These are phyloP conservation scores for Amblyjoppa proteus DNA, from an alignment of 2,888 invertebrate species.

Conservation along the genomic window DNA sequence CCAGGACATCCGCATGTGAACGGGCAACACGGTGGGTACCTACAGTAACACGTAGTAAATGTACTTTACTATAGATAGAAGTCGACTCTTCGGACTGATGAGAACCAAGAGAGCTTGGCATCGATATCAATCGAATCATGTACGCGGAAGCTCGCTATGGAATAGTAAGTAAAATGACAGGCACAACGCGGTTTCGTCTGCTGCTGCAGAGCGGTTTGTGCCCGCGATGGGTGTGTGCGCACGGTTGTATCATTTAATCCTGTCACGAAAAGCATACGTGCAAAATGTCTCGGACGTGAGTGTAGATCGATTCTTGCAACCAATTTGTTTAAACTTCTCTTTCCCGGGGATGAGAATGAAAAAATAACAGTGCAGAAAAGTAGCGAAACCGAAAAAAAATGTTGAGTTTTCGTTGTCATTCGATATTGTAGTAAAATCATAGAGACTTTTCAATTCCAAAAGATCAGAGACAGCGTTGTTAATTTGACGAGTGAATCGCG, in stretches of 20 bases:
- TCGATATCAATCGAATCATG: slow-evolving; percentile 79
- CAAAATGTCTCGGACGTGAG: slow-evolving; percentile 76
- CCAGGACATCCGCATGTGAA: slow-evolving; percentile 50
- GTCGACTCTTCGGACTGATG: slow-evolving; percentile 18
- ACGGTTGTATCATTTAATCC: slow-evolving; percentile 64
- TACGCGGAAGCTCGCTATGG: slow-evolving; percentile 82
- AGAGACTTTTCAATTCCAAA: background rate
- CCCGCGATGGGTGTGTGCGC: slow-evolving; percentile 43
- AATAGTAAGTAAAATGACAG: slow-evolving; percentile 80
- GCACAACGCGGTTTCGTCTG: slow-evolving; percentile 38
- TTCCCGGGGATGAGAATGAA: slow-evolving; percentile 35
- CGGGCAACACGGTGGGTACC: slow-evolving; percentile 17
- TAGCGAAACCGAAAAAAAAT: background rate
- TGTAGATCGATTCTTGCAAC: slow-evolving; percentile 36
- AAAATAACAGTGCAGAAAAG: background rate
- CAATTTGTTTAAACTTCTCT: slow-evolving; percentile 24
- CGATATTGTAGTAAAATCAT: background rate
- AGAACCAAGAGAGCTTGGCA: slow-evolving; percentile 56
- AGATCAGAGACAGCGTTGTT: background rate
- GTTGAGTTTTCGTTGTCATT: background rate
- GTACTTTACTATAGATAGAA: slow-evolving; percentile 9
- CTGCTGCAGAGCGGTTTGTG: slow-evolving; percentile 38
- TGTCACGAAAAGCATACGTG: slow-evolving; percentile 83
- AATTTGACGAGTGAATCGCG: background rate
- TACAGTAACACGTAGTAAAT: slow-evolving; percentile 24